Evolutionary conservation across 2,113 vertebrate species (phyloP).

Genomic region (Tor tambroides): DNA sequence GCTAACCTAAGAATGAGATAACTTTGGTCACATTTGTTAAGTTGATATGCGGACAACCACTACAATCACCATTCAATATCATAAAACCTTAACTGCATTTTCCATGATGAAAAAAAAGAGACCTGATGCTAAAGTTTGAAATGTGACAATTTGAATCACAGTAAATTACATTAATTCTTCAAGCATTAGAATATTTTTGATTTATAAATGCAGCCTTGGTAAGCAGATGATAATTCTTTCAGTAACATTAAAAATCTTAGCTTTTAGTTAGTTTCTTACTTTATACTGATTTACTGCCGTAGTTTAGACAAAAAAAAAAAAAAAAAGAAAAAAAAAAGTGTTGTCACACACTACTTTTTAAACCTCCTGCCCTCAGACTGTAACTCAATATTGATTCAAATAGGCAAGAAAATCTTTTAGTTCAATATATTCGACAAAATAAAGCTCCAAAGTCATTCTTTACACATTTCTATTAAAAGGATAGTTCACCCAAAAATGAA

Average conservation of each 20-base stretch:
- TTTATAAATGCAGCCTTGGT: background rate
- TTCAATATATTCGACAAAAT: background rate
- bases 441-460: background rate
- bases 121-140: no score
- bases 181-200: no score
- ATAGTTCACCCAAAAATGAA: no score
- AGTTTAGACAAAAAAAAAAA: no score
- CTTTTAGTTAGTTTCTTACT: no score
- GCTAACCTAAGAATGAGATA: background rate
- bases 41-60: no score
- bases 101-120: background rate
- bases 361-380: background rate
- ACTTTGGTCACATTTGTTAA: background rate
- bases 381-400: background rate
- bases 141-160: no score
- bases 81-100: background rate
- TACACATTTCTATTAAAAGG: background rate
- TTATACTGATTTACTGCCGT: no score
- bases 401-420: background rate
- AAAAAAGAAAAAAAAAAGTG: no score
- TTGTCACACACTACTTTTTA: no score
- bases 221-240: background rate
- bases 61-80: background rate
- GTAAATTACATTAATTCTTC: background rate
- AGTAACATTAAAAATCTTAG: background rate